Base-by-base conservation (phyloP, 2,888 invertebrate genomes). In the Melinopterus prodromus region DNA sequence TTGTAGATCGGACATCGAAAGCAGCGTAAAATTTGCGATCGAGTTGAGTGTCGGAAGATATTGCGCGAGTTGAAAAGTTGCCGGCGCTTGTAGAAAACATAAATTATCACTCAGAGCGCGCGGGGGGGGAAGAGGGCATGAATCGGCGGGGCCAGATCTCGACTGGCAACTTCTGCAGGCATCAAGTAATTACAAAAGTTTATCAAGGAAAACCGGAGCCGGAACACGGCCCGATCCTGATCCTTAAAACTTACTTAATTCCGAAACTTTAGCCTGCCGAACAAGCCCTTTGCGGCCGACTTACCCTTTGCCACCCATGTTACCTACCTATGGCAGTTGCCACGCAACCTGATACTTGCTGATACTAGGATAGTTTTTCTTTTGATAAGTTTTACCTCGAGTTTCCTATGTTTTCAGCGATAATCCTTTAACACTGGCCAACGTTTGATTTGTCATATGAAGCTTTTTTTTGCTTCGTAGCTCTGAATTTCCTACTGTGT, bases 161-260 rank as follows among this genome's bases (percentile, higher is more conserved):
- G 53, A 53, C 53, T 53, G 53, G 53, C 12, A 53, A 53, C 53
- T 53, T 53, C 53, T 53, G 53, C 53, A 53, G 53, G 53, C 79
- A 80, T 75, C 78, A 80, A 80, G 78, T 80, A 80, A 80, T 80
- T 80, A 80, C 80, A 80, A 80, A 80, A 80, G 80, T 80, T 80
- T 53, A 78, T 78, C 78, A 69, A 12, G 74, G 77, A 72, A 36
- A 16, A 35, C 16, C 6, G 15, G 53, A 26, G 15, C 53, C 36
- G 71, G 80, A 79, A 71, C 37, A 15, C 69, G 76, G 71, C 3
- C 26, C 26, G 26, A 26, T 26, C 26, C 26, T 26, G 26, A 26
- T 70, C 70, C 76, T 79, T 79, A 16, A 36, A 79, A 79, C 76
- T 76, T 76, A 79, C 79, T 77, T 79, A 77, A 79, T 77, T 79